Base-by-base conservation (phyloP, 2,113 vertebrate genomes). In the Callionymus lyra region DNA sequence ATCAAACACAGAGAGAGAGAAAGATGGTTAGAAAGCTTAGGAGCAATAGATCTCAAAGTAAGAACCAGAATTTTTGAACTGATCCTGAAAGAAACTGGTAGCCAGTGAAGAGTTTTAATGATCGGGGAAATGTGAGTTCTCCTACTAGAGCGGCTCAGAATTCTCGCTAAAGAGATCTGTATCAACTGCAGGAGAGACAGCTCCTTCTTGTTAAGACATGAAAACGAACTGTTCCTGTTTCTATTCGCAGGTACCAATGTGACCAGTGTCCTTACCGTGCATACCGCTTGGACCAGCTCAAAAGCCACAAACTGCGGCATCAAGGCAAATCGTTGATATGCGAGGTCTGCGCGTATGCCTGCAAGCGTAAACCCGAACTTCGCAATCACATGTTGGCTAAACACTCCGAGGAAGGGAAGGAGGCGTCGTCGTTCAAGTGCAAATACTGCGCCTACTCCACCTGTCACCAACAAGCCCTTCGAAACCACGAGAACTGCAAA, bases 401-500 rank as follows among this genome's bases (percentile, higher is more conserved):
- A 72, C 95, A 99, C 53, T 82, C 81, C 0, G 63, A 38, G 0
- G 53, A 59, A 11, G 80, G 82, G 44, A 79, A 70, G 31, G 83
- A 78, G 44, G 63, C 76, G 1, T 82, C 89, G 0, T 1, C 87
- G 38, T 87, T 87, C 47, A 88, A 89, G 51, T 98, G 95, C 72
- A 92, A 86, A 64, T 95, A 92, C 70, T 99, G 95, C 50, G 57
- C 81, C n/a, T 97, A 97, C 66, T 83, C 88, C 31, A 94, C 91
- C 11, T 85, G 86, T 56, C 91, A 96, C 73, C 88, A 91, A 18
- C 94, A 98, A 69, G 91, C 93, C 0, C 81, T 98, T 21, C 83
- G 89, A 39, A 97, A 92, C 76, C 94, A 99, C 0, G 94, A 98
- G 75, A 99, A 98, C 85, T 92, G 93, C 76, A 94, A 90, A 63